Conservation (phyloP, 2,113 vertebrate genomes). For the Microcebus tavaratra region DNA sequence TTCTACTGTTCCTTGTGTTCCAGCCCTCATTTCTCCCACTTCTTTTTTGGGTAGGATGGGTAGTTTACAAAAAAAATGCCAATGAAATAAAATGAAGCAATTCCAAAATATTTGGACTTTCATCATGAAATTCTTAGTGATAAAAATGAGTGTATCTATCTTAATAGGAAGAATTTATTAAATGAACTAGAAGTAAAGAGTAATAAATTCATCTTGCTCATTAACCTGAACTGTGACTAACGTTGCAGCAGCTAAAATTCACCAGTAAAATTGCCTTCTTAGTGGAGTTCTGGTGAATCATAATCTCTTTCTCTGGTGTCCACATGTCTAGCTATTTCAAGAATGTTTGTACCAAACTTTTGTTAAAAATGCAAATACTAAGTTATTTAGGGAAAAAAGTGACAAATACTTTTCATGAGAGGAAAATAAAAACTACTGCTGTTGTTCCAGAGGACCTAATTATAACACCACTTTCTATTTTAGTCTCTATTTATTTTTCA, state of each 20-base stretch:
- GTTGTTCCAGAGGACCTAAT: conserved; percentile 80
- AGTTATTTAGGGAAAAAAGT: conserved; percentile 71
- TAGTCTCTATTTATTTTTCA: conserved; percentile 76
- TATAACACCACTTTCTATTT: conserved; percentile 79
- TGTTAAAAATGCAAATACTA: conserved; percentile 68
- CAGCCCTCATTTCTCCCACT: not conserved
- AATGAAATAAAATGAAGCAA: conserved; percentile 60
- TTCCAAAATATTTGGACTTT: conserved; percentile 55
- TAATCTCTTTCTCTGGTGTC: conserved; percentile 26
- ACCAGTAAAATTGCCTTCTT: conserved; percentile 73
- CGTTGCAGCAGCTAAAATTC: conserved; percentile 57
- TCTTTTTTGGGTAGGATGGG: conserved; percentile 51
- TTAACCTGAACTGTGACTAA: conserved; percentile 64
- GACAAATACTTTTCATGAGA: conserved; percentile 62
- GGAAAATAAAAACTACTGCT: conserved; percentile 65
- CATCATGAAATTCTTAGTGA: conserved; percentile 41
- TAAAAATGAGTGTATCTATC: conserved; percentile 68
- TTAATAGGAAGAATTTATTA: conserved; percentile 61
- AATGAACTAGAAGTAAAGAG: conserved; percentile 69
- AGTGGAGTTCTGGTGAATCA: conserved; percentile 61
- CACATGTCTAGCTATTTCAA: conserved; percentile 46
- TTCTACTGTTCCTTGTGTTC: not conserved
- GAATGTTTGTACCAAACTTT: conserved; percentile 57
- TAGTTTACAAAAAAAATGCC: conserved; percentile 54
- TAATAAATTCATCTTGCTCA: conserved; percentile 74